Evolutionary conservation across 2,888 invertebrate species (phyloP).

Genomic region (Andrena trimmerana): DNA sequence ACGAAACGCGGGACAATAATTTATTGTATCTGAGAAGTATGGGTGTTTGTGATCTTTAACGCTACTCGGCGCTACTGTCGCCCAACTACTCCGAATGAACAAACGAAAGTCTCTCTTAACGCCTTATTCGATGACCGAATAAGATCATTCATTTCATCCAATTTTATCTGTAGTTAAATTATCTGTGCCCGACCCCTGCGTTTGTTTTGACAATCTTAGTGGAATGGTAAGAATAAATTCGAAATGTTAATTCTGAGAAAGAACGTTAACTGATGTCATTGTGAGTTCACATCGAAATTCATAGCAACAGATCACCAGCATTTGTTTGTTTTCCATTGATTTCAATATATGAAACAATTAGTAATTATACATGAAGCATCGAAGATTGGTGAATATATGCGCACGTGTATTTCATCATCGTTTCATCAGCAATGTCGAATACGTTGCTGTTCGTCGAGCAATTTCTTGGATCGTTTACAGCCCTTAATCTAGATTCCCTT

Average conservation of each 20-base stretch:
- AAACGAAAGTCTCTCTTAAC: not conserved
- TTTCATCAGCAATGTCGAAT: slow-evolving; percentile 13
- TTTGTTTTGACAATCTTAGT: slow-evolving; percentile 44
- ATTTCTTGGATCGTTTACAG: slow-evolving; percentile 11
- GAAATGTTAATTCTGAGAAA: not conserved
- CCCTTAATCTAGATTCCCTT: slow-evolving; percentile 66
- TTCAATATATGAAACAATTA: slow-evolving; percentile 12
- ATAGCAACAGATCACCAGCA: not conserved
- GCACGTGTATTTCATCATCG: slow-evolving; percentile 26
- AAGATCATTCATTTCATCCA: slow-evolving; percentile 12
- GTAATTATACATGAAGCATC: not conserved
- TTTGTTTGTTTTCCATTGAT: not conserved
- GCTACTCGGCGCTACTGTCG: slow-evolving; percentile 4
- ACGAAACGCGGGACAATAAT: too few species aligned
- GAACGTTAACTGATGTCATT: not conserved
- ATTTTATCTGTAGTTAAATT: slow-evolving; percentile 17
- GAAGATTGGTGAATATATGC: slow-evolving; percentile 6
- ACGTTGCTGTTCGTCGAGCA: not conserved
- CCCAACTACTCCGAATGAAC: not conserved
- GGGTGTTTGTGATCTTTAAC: too few species aligned
- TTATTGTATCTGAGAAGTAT: too few species aligned
- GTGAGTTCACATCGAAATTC: not conserved
- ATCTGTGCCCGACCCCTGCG: slow-evolving; percentile 3
- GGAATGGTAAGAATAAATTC: slow-evolving; percentile 61
- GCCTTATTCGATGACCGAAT: slow-evolving; percentile 11